phyloP scores from a whole-genome alignment of 1,140 invertebrate species.

The Episyrphus balteatus region DNA sequence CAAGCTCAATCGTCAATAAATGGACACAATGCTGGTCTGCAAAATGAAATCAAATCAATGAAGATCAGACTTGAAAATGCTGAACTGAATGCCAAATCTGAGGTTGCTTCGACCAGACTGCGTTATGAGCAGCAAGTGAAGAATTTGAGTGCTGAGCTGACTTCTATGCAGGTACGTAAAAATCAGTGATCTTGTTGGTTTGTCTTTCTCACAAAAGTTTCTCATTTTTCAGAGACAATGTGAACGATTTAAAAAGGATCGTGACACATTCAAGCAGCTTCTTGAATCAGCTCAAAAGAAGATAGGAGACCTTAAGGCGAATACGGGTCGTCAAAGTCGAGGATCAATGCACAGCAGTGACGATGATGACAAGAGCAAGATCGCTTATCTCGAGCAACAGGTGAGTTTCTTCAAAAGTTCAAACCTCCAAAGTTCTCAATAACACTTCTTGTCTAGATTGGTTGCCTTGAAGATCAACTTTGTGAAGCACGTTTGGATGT shows the following conservation, averaged over 20 bases:
- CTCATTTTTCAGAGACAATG: slow-evolving; percentile 24
- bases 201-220: not conserved
- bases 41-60: slow-evolving; percentile 61
- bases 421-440: not conserved
- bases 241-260: slow-evolving; percentile 68
- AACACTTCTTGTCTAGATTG: slow-evolving; percentile 37
- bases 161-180: slow-evolving; percentile 68
- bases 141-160: slow-evolving; percentile 74
- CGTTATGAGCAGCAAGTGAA: slow-evolving; percentile 80
- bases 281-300: slow-evolving; percentile 73
- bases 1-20: slow-evolving; percentile 70
- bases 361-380: slow-evolving; percentile 49
- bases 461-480: slow-evolving; percentile 77
- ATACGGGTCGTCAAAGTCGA: slow-evolving; percentile 34
- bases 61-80: slow-evolving; percentile 54
- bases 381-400: slow-evolving; percentile 67
- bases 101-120: slow-evolving; percentile 73
- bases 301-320: slow-evolving; percentile 60
- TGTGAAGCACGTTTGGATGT: slow-evolving; percentile 70
- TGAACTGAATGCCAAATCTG: slow-evolving; percentile 71
- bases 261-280: slow-evolving; percentile 86
- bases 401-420: slow-evolving; percentile 11
- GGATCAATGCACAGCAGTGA: slow-evolving; percentile 35
- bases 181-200: not conserved
- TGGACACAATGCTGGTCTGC: slow-evolving; percentile 57